These are phyloP conservation scores for Sinella curviseta DNA, from an alignment of 1,140 invertebrate species.

Conservation along the genomic window DNA sequence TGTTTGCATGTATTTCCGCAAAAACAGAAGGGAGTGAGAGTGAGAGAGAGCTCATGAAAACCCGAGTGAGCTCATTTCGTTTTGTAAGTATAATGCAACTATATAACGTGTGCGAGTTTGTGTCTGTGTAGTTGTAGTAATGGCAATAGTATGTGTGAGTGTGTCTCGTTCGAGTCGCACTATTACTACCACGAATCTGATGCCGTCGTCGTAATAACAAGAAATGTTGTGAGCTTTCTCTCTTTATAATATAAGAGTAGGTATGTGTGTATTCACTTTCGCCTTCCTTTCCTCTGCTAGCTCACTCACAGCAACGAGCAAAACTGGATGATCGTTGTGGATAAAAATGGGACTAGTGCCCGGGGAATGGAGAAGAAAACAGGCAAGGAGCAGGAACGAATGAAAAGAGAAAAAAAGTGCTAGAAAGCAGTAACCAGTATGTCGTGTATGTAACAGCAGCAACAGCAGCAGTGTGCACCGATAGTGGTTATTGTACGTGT, in stretches of 20 bases:
- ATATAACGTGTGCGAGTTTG: background rate
- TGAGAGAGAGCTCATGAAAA: background rate
- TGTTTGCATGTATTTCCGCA: background rate
- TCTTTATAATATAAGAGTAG: background rate
- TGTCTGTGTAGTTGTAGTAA: background rate
- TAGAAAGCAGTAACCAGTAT: background rate
- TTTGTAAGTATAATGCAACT: conserved; percentile 11
- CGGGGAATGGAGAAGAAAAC: background rate
- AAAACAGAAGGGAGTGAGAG: background rate
- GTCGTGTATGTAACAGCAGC: too few species aligned
- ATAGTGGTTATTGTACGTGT: too few species aligned
- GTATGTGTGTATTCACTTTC: background rate
- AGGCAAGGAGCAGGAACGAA: background rate
- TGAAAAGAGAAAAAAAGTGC: too few species aligned
- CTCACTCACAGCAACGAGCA: background rate
- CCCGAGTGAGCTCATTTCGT: background rate
- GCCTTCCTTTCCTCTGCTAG: background rate
- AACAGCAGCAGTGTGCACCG: too few species aligned
- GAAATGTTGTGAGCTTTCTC: background rate
- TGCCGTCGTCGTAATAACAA: too few species aligned
- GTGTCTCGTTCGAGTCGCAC: too few species aligned
- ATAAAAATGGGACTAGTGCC: conserved; percentile 21
- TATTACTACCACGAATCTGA: too few species aligned
- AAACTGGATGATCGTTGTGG: conserved; percentile 11
- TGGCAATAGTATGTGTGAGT: too few species aligned